Evolutionary conservation across 2,113 vertebrate species (phyloP), one percentile per base, ranked within the genome.

Genomic region (Mustela lutreola): DNA sequence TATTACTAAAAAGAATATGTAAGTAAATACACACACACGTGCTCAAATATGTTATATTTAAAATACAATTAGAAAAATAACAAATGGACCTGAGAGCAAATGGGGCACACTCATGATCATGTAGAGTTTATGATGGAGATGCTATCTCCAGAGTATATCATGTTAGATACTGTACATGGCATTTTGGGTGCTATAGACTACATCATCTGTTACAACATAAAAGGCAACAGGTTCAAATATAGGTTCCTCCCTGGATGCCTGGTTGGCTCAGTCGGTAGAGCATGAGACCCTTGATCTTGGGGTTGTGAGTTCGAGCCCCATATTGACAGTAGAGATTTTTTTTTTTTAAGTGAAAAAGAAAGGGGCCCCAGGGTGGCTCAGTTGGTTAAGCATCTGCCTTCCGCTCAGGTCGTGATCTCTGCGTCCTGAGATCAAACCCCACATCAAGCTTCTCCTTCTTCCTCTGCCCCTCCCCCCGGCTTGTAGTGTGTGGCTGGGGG

Each of bases 31-130:
- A 53, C 50, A 15, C 45, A 48, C 45, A 2, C 50, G 31, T 53
- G 2, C 58, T 26, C 56, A 21, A 45, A 67, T 39, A 53, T 12
- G 19, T 50, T 67, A 50, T 9, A 53, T 80, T 96, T 92, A 88
- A 95, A 94, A 80, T 80, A 80, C 14, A 75, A 81, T 85, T 89
- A 67, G 75, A 93, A 93, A 89, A 96, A 71, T 82, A 80, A 48
- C 22, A 92, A 88, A 80, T 79, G 31, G 42, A 31, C 53, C n/a
- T 58, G 36, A 42, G 45, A 62, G 26, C 21, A 92, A 80, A 93
- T 60, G 7, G 56, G 31, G 15, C 76, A 33, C 18, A 67, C 33
- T 70, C 45, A 89, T 26, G 60, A 22, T 85, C n/a, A 79, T 28
- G 70, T 24, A 22, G 36, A 92, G 12, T 26, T 0, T 14, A 42